phyloP scores from a whole-genome alignment of 2,113 vertebrate genomes.

The Copsychus sechellarum region DNA sequence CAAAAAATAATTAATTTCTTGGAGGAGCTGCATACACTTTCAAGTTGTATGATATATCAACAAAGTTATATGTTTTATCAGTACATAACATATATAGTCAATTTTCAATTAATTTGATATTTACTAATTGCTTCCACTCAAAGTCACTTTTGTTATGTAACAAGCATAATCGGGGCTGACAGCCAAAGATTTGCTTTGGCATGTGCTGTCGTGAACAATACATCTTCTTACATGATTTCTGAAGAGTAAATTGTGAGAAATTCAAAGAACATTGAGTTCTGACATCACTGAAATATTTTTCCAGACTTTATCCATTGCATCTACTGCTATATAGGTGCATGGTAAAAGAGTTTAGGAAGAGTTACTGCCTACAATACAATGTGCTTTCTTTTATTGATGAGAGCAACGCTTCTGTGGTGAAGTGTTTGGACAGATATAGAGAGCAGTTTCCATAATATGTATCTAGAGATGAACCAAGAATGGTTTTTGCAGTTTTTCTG shows the following conservation, averaged over 20 bases:
- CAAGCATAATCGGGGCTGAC: not conserved
- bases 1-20: not conserved
- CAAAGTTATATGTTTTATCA: not conserved
- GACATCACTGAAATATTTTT: not conserved
- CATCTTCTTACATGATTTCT: not conserved
- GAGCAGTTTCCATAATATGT: not conserved
- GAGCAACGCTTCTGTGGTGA: not conserved
- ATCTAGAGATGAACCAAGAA: not conserved
- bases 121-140: not conserved
- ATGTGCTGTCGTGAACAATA: not conserved
- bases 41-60: not conserved
- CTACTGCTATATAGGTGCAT: not conserved
- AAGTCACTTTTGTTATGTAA: not conserved
- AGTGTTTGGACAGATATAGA: not conserved
- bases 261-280: not conserved
- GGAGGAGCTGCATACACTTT: not conserved
- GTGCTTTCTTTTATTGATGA: not conserved
- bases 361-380: not conserved
- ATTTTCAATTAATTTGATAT: not conserved
- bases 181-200: slow-evolving; percentile 4
- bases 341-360: not conserved
- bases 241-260: not conserved
- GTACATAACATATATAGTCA: not conserved
- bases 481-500: not conserved
- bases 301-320: not conserved